Evolutionary conservation across 2,888 invertebrate genomes (phyloP).

Genomic region (Atethmia centrago): DNA sequence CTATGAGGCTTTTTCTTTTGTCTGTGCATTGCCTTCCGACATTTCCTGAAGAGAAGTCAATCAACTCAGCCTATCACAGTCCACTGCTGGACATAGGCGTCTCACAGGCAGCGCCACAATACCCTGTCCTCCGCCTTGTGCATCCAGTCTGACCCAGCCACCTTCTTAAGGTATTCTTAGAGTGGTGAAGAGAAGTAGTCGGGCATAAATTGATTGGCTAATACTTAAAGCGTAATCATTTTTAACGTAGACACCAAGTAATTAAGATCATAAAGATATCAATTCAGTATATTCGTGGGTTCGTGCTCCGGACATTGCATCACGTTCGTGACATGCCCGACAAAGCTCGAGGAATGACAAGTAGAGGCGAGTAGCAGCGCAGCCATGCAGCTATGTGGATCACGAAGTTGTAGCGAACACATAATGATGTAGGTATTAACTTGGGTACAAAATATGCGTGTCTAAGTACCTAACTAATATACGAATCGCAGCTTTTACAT

Average conservation of each 20-base stretch:
- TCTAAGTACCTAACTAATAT: background rate
- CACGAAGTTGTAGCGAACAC: slow-evolving; percentile 47
- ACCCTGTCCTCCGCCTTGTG: too few relatives aligned
- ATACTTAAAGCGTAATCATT: background rate
- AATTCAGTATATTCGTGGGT: slow-evolving; percentile 19
- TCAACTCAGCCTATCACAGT: too few relatives aligned
- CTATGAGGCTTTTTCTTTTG: background rate
- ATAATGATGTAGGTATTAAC: slow-evolving; percentile 10
- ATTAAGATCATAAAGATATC: slow-evolving; percentile 31
- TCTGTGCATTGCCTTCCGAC: too few relatives aligned
- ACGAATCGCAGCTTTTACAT: background rate
- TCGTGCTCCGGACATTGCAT: slow-evolving; percentile 59
- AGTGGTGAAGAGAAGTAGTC: too few relatives aligned
- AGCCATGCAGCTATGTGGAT: slow-evolving; percentile 54
- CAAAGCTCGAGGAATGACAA: slow-evolving; percentile 58
- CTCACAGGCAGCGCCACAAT: too few relatives aligned
- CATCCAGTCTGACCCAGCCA: too few relatives aligned
- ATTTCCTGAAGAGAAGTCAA: background rate
- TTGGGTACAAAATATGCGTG: slow-evolving; percentile 12
- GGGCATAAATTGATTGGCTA: background rate
- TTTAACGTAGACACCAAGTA: background rate
- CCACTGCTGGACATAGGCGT: too few relatives aligned
- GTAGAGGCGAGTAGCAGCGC: slow-evolving; percentile 34
- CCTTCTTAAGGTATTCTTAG: too few relatives aligned
- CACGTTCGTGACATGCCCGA: slow-evolving; percentile 58